phyloP scores from a whole-genome alignment of 2,888 invertebrate genomes.

The Andrena minutula region DNA sequence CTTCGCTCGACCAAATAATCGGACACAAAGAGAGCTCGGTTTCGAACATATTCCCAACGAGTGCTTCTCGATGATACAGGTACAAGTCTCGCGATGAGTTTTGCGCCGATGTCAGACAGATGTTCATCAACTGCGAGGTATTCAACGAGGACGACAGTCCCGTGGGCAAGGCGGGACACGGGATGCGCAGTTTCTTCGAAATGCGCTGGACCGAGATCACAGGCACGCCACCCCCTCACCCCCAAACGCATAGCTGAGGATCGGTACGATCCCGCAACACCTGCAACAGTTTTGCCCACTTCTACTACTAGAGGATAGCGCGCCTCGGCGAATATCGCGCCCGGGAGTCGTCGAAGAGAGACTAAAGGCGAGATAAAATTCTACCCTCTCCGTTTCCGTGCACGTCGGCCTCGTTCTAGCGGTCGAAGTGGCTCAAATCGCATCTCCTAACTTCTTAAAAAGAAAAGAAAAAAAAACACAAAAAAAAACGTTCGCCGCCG shows the following conservation, averaged over 20 bases:
- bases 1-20: conserved; percentile 49
- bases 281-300: conserved; percentile 84
- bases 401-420: conserved; percentile 81
- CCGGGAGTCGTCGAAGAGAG: conserved; percentile 44
- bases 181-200: conserved; percentile 96
- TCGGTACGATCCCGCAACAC: conserved; percentile 84
- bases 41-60: conserved; percentile 68
- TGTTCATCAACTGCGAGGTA: conserved; percentile 98
- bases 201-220: conserved; percentile 93
- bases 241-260: conserved; percentile 83
- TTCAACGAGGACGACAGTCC: conserved; percentile 99
- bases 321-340: conserved; percentile 8
- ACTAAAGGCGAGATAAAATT: conserved; percentile 33
- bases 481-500: conserved; percentile 41
- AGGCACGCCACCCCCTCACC: conserved; percentile 82
- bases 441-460: neutral
- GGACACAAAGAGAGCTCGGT: conserved; percentile 38
- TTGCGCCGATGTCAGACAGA: conserved; percentile 95
- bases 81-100: conserved; percentile 98
- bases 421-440: conserved; percentile 63
- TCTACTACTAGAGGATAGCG: conserved; percentile 80
- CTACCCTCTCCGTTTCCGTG: conserved; percentile 6
- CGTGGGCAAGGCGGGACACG: conserved; percentile 98
- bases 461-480: too few relatives aligned
- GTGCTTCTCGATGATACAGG: conserved; percentile 86